Evolutionary conservation across 2,888 invertebrate species (phyloP), one percentile per base, ranked within the genome.

Genomic region (Leptinotarsa haldemani): DNA sequence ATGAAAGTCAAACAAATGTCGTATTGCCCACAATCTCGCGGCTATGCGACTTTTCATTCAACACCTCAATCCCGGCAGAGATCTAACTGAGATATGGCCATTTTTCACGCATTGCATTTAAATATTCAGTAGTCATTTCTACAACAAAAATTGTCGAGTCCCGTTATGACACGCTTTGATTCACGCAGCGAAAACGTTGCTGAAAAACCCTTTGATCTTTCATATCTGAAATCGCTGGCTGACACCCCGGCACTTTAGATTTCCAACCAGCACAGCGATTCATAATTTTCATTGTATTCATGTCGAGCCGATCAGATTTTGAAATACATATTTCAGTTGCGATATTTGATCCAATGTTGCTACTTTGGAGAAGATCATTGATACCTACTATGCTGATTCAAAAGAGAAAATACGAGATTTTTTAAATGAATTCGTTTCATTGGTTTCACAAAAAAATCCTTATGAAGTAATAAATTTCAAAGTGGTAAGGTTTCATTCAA

Each of bases 61-160:
- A 48, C 47, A 46, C 15, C 4, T 56, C n/a, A 64, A 58, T 65
- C 76, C 76, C 76, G 48, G 66, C 67, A 69, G 63, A 83, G 84
- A 84, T 84, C 80, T 82, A 76, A 82, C 83, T 82, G 81, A 81
- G 84, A 84, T 83, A 83, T 65, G 78, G 73, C 73, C 71, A 82
- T 75, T 82, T 82, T 83, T 82, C 81, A 82, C 82, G 83, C 83
- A 81, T 76, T 79, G 77, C 80, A 72, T 71, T 84, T 78, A 83
- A 84, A 82, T 82, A 85, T 85, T 81, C 79, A 84, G 79, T 75
- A 78, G 79, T 80, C 82, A 84, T 84, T 83, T 84, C 79, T 80
- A 72, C 77, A 61, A 77, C 78, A 79, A 78, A 79, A 76, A 76
- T 71, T 46, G 50, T 52, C 22, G 25, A 22, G 66, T 22, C 52